phyloP scores from a whole-genome alignment of 2,797 vertebrate species.

The Channa striata region DNA sequence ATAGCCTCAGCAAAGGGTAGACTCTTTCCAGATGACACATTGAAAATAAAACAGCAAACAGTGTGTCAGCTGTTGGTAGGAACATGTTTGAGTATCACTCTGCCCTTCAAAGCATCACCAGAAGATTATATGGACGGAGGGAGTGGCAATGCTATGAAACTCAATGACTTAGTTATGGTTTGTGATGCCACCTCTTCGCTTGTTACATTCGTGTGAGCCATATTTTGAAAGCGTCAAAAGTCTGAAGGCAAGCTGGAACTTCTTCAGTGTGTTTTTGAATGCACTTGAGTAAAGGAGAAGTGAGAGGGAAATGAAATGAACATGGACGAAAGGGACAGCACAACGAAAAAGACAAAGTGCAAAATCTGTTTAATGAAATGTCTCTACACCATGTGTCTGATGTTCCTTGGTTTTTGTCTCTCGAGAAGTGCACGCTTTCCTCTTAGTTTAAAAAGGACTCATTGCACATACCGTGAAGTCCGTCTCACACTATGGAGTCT shows the following conservation, averaged over 20 bases:
- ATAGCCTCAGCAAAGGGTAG: constrained; percentile 61
- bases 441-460: constrained; percentile 55
- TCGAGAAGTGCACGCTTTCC: constrained; percentile 63
- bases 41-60: constrained; percentile 48
- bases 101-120: constrained; percentile 62
- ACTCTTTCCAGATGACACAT: constrained; percentile 50
- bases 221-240: constrained; percentile 56
- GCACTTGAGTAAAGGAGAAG: constrained; percentile 59
- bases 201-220: constrained; percentile 66
- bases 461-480: constrained; percentile 34
- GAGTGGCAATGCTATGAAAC: constrained; percentile 54
- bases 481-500: constrained; percentile 94
- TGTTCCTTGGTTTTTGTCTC: constrained; percentile 56
- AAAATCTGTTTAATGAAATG: constrained; percentile 79
- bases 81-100: constrained; percentile 49
- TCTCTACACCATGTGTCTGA: constrained; percentile 56
- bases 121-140: constrained; percentile 71
- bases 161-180: constrained; percentile 26
- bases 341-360: constrained; percentile 75
- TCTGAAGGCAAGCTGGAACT: constrained; percentile 71
- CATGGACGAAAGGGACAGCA: constrained; percentile 73
- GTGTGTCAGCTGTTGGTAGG: constrained; percentile 35
- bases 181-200: constrained; percentile 27
- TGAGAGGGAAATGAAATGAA: constrained; percentile 68
- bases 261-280: constrained; percentile 58